phyloP scores from a whole-genome alignment of 2,113 vertebrate genomes.

The Chaetops frenatus region DNA sequence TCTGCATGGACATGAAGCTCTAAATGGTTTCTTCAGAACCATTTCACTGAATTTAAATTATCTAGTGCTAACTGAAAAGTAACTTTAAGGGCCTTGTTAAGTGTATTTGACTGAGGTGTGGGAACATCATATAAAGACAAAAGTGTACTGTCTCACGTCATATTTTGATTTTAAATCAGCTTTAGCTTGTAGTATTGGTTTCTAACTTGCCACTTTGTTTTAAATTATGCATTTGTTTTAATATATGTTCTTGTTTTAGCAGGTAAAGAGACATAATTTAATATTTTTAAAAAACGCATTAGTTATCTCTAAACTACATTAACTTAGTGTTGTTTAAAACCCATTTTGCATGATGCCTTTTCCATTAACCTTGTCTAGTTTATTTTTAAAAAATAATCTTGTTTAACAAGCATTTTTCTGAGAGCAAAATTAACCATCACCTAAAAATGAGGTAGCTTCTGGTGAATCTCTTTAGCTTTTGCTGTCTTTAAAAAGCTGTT shows the following conservation, averaged over 20 bases:
- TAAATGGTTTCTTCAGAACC: not conserved
- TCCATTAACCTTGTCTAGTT: conserved; percentile 68
- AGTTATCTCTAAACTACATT: conserved; percentile 69
- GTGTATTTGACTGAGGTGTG: not conserved
- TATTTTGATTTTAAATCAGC: conserved; percentile 62
- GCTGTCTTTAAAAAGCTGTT: conserved; percentile 64
- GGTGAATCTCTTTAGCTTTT: conserved; percentile 60
- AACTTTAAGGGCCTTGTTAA: not conserved
- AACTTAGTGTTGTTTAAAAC: conserved; percentile 67
- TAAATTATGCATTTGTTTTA: conserved; percentile 78
- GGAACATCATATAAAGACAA: not conserved
- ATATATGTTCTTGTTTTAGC: conserved; percentile 86
- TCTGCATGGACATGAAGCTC: not conserved
- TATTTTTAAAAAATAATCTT: conserved; percentile 33
- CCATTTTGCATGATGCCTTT: conserved; percentile 70
- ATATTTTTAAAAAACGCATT: conserved; percentile 60
- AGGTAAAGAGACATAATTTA: conserved; percentile 81
- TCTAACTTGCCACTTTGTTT: conserved; percentile 68
- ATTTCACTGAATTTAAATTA: not conserved
- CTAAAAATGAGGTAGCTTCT: conserved; percentile 56
- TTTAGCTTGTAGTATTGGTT: conserved; percentile 63
- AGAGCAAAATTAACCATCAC: conserved; percentile 67
- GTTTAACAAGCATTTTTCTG: conserved; percentile 70
- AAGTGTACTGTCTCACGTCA: conserved; percentile 29
- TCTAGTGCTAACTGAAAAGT: not conserved